phyloP scores from a whole-genome alignment of 2,797 vertebrate genomes.

The Nyctalus aviator region DNA sequence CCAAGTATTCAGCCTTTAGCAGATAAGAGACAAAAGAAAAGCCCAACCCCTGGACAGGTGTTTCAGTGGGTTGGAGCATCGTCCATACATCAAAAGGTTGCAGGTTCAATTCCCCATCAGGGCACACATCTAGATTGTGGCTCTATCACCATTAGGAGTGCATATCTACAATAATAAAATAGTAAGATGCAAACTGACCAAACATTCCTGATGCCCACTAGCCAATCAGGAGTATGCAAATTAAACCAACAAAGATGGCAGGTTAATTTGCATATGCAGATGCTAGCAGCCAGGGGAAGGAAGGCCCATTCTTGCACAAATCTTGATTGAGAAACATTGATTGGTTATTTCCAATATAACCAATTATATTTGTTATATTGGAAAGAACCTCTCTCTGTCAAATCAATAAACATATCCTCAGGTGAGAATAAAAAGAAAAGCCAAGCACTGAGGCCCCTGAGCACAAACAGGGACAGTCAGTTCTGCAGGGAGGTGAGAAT shows the following conservation, averaged over 20 bases:
- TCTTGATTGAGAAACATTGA: too few relatives aligned
- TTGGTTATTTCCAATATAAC: too few relatives aligned
- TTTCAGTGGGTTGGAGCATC: background rate
- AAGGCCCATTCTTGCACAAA: too few relatives aligned
- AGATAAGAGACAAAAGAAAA: background rate
- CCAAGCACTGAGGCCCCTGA: background rate
- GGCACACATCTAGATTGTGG: background rate
- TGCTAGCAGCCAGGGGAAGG: too few relatives aligned
- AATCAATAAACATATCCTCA: background rate
- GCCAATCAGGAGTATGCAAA: too few relatives aligned
- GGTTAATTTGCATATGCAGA: too few relatives aligned
- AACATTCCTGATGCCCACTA: too few relatives aligned
- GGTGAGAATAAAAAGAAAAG: background rate
- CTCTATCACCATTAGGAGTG: background rate
- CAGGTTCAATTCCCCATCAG: background rate
- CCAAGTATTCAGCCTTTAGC: background rate
- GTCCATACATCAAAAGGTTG: background rate
- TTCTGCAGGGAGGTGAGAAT: background rate
- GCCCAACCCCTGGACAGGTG: background rate
- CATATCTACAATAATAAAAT: background rate
- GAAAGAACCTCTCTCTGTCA: too few relatives aligned
- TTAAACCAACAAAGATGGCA: too few relatives aligned
- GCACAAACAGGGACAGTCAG: accelerated
- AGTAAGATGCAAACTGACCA: too few relatives aligned
- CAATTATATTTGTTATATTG: too few relatives aligned